Percentiles rank a stretch among this genome's conserved stretches.
Evolutionary conservation across 2,888 invertebrate species (phyloP).

Genomic region (Drosophila lutescens): DNA sequence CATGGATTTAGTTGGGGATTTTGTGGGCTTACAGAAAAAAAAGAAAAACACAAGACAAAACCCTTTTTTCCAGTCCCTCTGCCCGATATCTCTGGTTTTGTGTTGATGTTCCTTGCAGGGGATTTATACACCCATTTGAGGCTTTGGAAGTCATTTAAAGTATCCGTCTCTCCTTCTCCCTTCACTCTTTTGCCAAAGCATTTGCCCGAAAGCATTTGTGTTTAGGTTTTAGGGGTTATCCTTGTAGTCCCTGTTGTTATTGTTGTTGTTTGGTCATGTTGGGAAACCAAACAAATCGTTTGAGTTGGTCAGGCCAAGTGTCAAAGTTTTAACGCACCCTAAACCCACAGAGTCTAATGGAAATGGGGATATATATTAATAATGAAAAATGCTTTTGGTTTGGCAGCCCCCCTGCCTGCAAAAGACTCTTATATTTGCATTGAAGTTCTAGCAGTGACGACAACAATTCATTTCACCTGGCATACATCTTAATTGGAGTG

Average conservation of each 20-base stretch:
- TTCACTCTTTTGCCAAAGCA: not conserved
- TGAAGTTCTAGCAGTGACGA: slow-evolving; percentile 25
- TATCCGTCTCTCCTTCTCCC: slow-evolving; percentile 22
- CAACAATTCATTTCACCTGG: slow-evolving; percentile 43
- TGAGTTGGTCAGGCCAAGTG: slow-evolving; percentile 74
- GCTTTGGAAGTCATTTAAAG: slow-evolving; percentile 66
- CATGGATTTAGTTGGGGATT: slow-evolving; percentile 68
- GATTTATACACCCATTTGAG: slow-evolving; percentile 50
- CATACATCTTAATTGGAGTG: slow-evolving; percentile 56
- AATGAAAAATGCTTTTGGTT: slow-evolving; percentile 37
- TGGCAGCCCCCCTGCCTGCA: slow-evolving; percentile 10
- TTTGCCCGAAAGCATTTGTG: slow-evolving; percentile 57
- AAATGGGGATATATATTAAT: slow-evolving; percentile 30
- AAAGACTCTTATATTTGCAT: slow-evolving; percentile 44
- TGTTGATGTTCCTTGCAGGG: slow-evolving; percentile 41
- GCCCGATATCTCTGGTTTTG: slow-evolving; percentile 22
- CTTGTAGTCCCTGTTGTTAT: slow-evolving; percentile 35
- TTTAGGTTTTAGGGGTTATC: slow-evolving; percentile 57
- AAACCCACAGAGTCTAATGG: slow-evolving; percentile 15
- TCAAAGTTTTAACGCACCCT: slow-evolving; percentile 68
- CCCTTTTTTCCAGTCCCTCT: slow-evolving; percentile 44
- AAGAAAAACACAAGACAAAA: slow-evolving; percentile 42
- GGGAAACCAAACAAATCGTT: slow-evolving; percentile 75
- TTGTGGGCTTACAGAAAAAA: slow-evolving; percentile 48
- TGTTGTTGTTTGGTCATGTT: slow-evolving; percentile 55